Percentiles rank a stretch among this genome's conserved stretches.
These are phyloP conservation scores for Lophochroa leadbeateri DNA, from an alignment of 2,113 vertebrate genomes.

Conservation along the genomic window DNA sequence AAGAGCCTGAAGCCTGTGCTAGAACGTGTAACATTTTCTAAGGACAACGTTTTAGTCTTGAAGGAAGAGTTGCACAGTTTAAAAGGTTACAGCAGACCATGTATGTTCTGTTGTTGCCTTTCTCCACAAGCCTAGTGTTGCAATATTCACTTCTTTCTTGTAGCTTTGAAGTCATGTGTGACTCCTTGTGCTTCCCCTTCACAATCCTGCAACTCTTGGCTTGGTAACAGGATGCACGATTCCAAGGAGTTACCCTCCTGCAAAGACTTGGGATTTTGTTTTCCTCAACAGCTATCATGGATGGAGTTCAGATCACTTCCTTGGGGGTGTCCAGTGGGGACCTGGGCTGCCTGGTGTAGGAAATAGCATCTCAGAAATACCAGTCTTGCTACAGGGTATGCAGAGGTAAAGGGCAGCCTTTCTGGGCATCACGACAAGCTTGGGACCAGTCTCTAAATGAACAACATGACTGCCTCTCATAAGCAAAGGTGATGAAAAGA, in stretches of 20 bases:
- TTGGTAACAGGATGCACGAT: fast-evolving
- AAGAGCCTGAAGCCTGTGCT: neutral
- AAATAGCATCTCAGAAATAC: neutral
- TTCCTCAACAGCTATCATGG: fast-evolving
- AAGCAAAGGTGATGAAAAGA: neutral
- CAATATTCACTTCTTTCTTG: neutral
- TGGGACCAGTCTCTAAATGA: neutral
- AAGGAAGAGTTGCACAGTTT: neutral
- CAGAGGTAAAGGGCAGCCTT: neutral
- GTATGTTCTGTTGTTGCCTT: neutral
- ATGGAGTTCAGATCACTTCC: fast-evolving
- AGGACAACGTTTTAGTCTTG: neutral
- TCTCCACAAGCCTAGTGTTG: neutral
- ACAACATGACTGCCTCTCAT: neutral
- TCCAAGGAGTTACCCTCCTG: neutral
- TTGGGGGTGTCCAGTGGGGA: neutral
- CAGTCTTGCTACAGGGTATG: neutral
- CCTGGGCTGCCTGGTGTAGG: neutral
- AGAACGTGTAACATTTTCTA: neutral
- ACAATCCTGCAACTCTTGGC: neutral
- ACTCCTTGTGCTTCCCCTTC: neutral
- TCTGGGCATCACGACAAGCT: neutral
- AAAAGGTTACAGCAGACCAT: neutral
- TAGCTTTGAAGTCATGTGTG: fast-evolving
- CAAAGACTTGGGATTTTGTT: neutral